These are phyloP conservation scores for Petrocephalus schoutedeni DNA, from an alignment of 2,797 vertebrate species.

Conservation along the genomic window DNA sequence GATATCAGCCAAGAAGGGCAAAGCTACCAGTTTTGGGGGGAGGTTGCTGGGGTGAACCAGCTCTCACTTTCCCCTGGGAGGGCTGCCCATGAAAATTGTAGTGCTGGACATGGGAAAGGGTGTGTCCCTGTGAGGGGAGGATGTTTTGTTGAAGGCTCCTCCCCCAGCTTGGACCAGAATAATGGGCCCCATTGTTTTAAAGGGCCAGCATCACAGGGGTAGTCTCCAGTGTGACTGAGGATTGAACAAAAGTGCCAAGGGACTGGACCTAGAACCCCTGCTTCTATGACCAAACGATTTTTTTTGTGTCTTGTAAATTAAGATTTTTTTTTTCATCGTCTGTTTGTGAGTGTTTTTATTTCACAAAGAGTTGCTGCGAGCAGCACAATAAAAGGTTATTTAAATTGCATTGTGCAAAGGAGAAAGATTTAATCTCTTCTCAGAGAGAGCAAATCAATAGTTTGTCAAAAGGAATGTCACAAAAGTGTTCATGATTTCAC, in stretches of 20 bases:
- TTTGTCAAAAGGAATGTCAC: constrained; percentile 46
- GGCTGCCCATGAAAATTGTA: constrained; percentile 29
- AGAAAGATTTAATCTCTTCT: constrained; percentile 48
- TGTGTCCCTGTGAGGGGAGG: constrained; percentile 18
- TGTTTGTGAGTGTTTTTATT: constrained; percentile 67
- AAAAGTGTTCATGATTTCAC: constrained; percentile 20
- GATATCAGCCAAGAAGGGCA: not conserved
- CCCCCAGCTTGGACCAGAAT: constrained; percentile 26
- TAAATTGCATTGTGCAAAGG: constrained; percentile 71
- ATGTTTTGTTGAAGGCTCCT: constrained; percentile 10
- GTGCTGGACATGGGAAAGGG: constrained; percentile 31
- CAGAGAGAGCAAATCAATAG: constrained; percentile 51
- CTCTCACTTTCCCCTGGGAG: not conserved
- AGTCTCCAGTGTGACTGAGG: constrained; percentile 15
- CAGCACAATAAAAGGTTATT: constrained; percentile 83
- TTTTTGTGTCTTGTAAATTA: constrained; percentile 70
- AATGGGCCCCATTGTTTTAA: constrained; percentile 33
- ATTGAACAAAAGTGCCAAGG: constrained; percentile 17
- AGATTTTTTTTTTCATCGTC: constrained; percentile 67
- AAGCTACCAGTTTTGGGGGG: not conserved
- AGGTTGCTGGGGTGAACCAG: not conserved
- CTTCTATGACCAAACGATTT: constrained; percentile 39
- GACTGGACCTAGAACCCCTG: constrained; percentile 31
- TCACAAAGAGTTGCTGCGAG: constrained; percentile 84
- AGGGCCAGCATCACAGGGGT: constrained; percentile 41